Conservation (phyloP, 1,140 invertebrate species). For the Eriocheir sinensis region DNA sequence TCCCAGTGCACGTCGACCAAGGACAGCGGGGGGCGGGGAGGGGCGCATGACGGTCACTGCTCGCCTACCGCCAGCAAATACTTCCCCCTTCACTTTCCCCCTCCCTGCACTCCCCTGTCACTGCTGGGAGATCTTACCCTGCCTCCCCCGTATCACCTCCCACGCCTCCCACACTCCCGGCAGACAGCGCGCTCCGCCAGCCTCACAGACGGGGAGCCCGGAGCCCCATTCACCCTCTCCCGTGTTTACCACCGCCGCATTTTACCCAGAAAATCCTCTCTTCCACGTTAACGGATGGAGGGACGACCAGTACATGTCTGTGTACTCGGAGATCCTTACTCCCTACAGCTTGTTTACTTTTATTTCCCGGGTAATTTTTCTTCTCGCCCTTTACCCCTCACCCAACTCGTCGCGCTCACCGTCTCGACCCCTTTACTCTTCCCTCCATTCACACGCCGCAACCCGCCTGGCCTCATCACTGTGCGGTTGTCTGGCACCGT, state of each 20-base stretch:
- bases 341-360: not conserved
- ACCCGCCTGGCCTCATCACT: not conserved
- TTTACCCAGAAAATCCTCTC: not conserved
- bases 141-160: not conserved
- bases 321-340: not conserved
- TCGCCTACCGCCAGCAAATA: slow-evolving; percentile 10
- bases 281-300: not conserved
- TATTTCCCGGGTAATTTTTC: too few species aligned
- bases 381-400: not conserved
- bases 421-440: not conserved
- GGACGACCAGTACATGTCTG: not conserved
- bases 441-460: not conserved
- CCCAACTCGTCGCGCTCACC: not conserved
- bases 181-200: not conserved
- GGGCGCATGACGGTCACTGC: not conserved
- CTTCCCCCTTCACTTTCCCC: not conserved
- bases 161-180: not conserved
- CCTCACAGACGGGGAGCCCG: not conserved
- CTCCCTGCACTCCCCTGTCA: not conserved
- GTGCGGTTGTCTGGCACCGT: not conserved
- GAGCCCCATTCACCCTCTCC: not conserved
- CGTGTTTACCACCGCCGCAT: not conserved
- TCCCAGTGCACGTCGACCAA: not conserved
- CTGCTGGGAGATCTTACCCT: not conserved
- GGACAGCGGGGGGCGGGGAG: not conserved